Percentiles rank a stretch among this genome's conserved stretches.
Conservation (phyloP, 2,797 vertebrate genomes). For the Eleutherodactylus coqui region DNA sequence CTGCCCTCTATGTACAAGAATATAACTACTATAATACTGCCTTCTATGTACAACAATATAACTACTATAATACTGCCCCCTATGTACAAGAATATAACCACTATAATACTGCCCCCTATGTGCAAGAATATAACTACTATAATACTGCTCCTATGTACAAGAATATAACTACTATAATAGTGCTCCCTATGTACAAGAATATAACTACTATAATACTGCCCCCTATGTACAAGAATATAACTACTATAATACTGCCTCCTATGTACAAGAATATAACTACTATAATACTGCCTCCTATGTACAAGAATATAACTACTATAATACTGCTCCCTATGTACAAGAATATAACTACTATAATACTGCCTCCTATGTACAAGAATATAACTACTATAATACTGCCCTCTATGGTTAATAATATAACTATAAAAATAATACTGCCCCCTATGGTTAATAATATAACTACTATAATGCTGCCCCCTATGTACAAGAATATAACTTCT, state of each 20-base stretch:
- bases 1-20: neutral
- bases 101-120: neutral
- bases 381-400: neutral
- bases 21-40: slow-evolving; percentile 1
- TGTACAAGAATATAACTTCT: slow-evolving; percentile 6
- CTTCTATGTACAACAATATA: neutral
- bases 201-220: slow-evolving; percentile 5
- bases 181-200: neutral
- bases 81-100: slow-evolving; percentile 4
- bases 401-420: neutral
- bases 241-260: slow-evolving; percentile 4
- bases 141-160: slow-evolving; percentile 1
- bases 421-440: neutral
- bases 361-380: too few species aligned
- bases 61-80: neutral
- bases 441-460: neutral
- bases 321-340: neutral
- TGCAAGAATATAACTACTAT: neutral
- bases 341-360: neutral
- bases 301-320: slow-evolving; percentile 10
- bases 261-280: slow-evolving; percentile 15
- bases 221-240: slow-evolving; percentile 4
- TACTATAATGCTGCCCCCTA: neutral
- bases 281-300: neutral
- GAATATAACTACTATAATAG: slow-evolving; percentile 11